Evolutionary conservation across 2,888 invertebrate species (phyloP).

Genomic region (Erebia ligea): DNA sequence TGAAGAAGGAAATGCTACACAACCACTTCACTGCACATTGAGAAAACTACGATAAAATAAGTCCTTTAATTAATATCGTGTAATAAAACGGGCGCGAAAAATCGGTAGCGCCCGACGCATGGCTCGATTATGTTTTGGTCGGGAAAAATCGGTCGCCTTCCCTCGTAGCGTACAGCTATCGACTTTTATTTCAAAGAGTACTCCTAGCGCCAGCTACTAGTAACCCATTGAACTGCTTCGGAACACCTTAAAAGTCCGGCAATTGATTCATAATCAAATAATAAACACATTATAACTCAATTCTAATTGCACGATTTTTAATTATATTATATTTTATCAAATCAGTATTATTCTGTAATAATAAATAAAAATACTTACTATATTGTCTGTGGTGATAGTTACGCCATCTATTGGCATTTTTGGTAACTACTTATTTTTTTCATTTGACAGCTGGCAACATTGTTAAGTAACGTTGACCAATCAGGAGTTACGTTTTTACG

Average conservation of each 20-base stretch:
- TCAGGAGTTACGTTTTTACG: conserved; percentile 54
- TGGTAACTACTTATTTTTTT: not conserved
- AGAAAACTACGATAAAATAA: conserved; percentile 45
- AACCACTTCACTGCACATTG: conserved; percentile 66
- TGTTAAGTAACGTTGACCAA: conserved; percentile 30
- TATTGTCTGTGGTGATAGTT: not conserved
- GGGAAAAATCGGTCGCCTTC: conserved; percentile 40
- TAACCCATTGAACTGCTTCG: not conserved
- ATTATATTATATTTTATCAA: not conserved
- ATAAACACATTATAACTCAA: not conserved
- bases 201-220: conserved; percentile 48
- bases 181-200: conserved; percentile 42
- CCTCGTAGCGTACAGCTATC: conserved; percentile 58
- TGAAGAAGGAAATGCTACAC: conserved; percentile 44
- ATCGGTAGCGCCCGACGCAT: conserved; percentile 65
- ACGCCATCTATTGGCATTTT: conserved; percentile 25
- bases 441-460: conserved; percentile 22
- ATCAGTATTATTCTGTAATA: not conserved
- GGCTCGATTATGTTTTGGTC: conserved; percentile 72
- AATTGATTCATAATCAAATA: not conserved
- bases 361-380: not conserved
- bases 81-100: conserved; percentile 68
- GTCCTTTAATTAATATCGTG: conserved; percentile 51
- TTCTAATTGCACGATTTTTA: not conserved
- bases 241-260: not conserved